Conservation (phyloP, 2,797 vertebrate genomes). For the Capromys pilorides region DNA sequence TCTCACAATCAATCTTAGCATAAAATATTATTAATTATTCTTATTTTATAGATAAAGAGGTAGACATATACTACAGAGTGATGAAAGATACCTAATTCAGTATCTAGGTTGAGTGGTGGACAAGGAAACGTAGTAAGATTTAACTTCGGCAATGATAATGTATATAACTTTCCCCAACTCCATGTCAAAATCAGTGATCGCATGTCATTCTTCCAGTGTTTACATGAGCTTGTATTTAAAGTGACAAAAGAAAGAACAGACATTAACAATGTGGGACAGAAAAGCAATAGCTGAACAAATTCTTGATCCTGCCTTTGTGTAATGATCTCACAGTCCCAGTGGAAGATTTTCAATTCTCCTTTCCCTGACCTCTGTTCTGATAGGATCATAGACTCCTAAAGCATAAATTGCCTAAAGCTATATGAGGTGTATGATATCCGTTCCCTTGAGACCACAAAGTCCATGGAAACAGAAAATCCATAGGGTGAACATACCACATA, state of each 20-base stretch:
- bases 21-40: not conserved
- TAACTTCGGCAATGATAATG: not conserved
- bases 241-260: not conserved
- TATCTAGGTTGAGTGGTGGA: not conserved
- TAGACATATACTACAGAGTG: not conserved
- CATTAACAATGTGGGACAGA: not conserved
- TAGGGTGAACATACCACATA: not conserved
- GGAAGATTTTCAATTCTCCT: not conserved
- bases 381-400: not conserved
- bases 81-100: not conserved
- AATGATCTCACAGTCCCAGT: not conserved
- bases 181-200: conserved; percentile 22
- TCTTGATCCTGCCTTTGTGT: not conserved
- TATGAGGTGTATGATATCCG: not conserved
- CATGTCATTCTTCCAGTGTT: not conserved
- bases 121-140: not conserved
- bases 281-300: not conserved
- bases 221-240: not conserved
- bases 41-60: not conserved
- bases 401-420: not conserved
- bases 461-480: not conserved
- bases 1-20: not conserved
- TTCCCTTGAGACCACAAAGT: not conserved
- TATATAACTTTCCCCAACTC: not conserved
- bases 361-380: not conserved